phyloP scores from a whole-genome alignment of 2,888 invertebrate genomes.

The Ametastegia equiseti region DNA sequence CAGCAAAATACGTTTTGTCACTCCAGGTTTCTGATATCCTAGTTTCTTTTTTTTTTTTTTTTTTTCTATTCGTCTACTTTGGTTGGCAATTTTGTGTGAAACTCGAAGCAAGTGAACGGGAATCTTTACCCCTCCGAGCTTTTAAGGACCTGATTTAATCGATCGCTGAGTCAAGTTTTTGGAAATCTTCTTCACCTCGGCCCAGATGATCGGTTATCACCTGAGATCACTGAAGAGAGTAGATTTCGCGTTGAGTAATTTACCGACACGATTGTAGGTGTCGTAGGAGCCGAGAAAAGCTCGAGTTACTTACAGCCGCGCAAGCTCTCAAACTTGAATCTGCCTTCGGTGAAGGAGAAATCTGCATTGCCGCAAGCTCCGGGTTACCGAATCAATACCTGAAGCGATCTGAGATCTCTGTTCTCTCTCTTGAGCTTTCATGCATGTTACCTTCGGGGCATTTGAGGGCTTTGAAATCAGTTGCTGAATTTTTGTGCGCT shows the following conservation, averaged over 20 bases:
- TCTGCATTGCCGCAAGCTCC: slow-evolving; percentile 2
- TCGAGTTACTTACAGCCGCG: slow-evolving; percentile 4
- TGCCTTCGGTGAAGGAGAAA: not conserved
- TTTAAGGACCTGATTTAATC: not conserved
- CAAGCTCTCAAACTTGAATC: not conserved
- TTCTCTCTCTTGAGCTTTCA: not conserved
- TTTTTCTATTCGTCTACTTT: no score
- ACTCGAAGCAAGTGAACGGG: no score
- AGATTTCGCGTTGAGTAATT: not conserved
- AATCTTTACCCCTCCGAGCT: no score
- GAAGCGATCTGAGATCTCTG: not conserved
- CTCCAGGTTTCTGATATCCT: no score
- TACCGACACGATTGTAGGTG: slow-evolving; percentile 36
- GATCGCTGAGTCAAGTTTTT: not conserved
- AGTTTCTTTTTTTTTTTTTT: no score
- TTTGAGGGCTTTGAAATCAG: not conserved
- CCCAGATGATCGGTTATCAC: not conserved
- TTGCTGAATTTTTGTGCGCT: not conserved
- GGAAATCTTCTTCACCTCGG: not conserved
- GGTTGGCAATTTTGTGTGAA: no score
- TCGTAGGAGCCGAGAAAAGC: not conserved
- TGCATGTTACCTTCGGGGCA: not conserved
- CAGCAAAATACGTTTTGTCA: no score
- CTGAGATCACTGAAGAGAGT: not conserved
- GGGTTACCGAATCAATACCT: not conserved